Conservation (phyloP, 2,113 vertebrate species). For the Cebus imitator region DNA sequence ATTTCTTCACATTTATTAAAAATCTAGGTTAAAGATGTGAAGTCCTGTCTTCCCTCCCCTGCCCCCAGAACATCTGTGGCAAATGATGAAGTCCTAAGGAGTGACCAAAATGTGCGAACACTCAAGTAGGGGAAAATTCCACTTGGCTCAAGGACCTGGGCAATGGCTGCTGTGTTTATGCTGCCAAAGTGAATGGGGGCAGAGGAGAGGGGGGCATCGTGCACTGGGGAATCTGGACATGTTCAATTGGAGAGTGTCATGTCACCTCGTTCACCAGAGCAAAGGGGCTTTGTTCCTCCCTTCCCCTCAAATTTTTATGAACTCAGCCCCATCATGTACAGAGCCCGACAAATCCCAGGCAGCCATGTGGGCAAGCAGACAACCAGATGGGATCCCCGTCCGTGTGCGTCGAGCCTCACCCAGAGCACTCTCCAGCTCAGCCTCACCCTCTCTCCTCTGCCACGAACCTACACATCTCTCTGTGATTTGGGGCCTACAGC, state of each 20-base stretch:
- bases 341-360: neutral
- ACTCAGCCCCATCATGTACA: neutral
- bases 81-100: neutral
- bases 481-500: neutral
- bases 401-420: neutral
- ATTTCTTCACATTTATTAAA: neutral
- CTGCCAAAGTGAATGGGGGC: neutral
- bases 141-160: neutral
- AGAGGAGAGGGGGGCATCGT: neutral
- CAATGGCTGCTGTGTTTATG: neutral
- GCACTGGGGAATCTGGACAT: neutral
- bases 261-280: neutral
- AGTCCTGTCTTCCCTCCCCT: neutral
- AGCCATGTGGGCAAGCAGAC: neutral
- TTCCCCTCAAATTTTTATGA: neutral
- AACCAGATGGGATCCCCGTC: neutral
- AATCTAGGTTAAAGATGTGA: neutral
- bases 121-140: neutral
- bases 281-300: neutral
- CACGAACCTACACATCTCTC: neutral
- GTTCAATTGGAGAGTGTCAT: neutral
- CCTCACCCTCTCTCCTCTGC: neutral
- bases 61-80: neutral
- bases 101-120: neutral
- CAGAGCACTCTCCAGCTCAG: neutral